phyloP scores from a whole-genome alignment of 2,113 vertebrate species.

The Glaucidium brasilianum region DNA sequence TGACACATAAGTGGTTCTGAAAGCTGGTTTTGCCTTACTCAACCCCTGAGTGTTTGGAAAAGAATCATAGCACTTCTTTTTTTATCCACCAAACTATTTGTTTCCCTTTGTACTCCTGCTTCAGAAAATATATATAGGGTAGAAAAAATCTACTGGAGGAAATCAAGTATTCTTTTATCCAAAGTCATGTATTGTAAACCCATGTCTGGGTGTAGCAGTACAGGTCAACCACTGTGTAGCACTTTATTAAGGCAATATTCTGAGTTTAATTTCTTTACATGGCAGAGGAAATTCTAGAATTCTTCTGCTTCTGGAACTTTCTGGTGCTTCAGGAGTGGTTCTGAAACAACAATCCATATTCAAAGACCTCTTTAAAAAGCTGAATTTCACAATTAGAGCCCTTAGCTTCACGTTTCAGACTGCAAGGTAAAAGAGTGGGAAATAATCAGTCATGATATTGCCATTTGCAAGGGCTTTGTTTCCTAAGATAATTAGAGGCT shows the following conservation, averaged over 20 bases:
- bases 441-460: neutral
- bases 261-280: neutral
- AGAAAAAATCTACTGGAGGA: neutral
- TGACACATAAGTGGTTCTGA: neutral
- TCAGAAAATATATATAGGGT: neutral
- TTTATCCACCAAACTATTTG: neutral
- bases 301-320: neutral
- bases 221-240: neutral
- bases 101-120: neutral
- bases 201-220: neutral
- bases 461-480: constrained; percentile 9
- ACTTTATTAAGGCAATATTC: neutral
- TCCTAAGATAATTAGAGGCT: constrained; percentile 16
- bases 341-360: neutral
- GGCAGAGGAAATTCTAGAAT: neutral
- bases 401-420: neutral
- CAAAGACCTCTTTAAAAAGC: neutral
- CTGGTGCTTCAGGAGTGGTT: neutral
- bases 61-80: neutral
- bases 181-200: neutral
- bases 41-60: neutral
- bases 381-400: neutral
- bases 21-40: neutral
- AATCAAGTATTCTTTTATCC: neutral
- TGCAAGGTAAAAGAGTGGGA: neutral